phyloP scores from a whole-genome alignment of 2,797 vertebrate species.

The Lemur catta region DNA sequence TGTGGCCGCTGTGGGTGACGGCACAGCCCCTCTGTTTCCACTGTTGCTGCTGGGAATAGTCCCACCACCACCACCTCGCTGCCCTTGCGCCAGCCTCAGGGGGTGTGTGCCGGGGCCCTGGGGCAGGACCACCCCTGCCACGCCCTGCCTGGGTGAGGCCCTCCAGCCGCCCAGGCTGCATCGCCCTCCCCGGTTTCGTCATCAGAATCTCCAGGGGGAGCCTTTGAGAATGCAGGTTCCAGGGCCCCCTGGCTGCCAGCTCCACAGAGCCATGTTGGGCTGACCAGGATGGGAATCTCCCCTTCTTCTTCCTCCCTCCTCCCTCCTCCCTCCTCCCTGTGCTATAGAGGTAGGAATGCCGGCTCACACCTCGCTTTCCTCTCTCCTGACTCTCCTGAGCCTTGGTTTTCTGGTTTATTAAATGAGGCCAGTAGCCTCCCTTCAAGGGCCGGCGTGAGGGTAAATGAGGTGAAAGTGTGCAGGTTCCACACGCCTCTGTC shows the following conservation, averaged over 20 bases:
- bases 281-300: background rate
- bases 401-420: background rate
- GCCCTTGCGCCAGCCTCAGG: background rate
- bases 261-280: background rate
- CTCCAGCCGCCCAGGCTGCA: rapidly evolving
- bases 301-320: background rate
- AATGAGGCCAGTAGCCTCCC: background rate
- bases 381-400: background rate
- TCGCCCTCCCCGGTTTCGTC: background rate
- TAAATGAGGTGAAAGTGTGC: background rate
- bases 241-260: background rate
- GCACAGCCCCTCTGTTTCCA: background rate
- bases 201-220: background rate
- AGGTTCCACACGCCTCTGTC: rapidly evolving
- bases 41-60: background rate
- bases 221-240: background rate
- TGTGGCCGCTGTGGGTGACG: background rate
- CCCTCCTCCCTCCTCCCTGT: background rate
- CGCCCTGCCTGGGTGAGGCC: background rate
- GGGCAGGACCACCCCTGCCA: background rate
- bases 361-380: too few species aligned
- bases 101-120: background rate
- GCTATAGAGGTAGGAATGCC: background rate
- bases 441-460: background rate
- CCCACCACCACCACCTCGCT: background rate